Percentiles rank a stretch among this genome's conserved stretches.
phyloP scores from a whole-genome alignment of 2,888 invertebrate species.

The Leptinotarsa peninsularis region DNA sequence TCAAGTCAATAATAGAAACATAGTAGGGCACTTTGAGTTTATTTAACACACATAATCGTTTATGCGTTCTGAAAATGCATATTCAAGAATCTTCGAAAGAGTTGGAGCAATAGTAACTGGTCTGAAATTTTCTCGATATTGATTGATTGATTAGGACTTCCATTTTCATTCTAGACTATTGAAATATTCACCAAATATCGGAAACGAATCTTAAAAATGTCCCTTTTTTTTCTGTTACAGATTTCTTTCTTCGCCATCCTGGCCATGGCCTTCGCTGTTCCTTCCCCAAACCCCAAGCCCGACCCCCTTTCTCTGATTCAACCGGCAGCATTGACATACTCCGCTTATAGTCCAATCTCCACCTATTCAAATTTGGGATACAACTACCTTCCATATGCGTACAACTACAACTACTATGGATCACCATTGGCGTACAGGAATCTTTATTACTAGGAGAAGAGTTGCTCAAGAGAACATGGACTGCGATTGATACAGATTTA shows the following conservation, averaged over 20 bases:
- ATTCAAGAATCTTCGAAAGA: no score
- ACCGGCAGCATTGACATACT: conserved; percentile 24
- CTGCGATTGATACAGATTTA: conserved; percentile 42
- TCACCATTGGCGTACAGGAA: conserved; percentile 49
- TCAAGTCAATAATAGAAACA: no score
- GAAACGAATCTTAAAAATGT: no score
- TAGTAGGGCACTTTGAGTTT: no score
- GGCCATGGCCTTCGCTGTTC: conserved; percentile 71
- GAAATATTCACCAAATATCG: no score
- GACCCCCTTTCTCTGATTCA: conserved; percentile 38
- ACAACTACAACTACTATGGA: conserved; percentile 44
- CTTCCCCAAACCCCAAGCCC: conserved; percentile 67
- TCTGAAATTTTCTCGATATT: no score
- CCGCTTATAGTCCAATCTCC: conserved; percentile 37
- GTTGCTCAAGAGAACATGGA: conserved; percentile 32
- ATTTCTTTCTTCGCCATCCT: conserved; percentile 70
- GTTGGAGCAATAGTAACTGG: no score
- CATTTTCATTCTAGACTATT: no score
- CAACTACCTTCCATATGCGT: conserved; percentile 43
- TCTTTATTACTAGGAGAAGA: conserved; percentile 39
- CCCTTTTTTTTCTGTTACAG: conserved; percentile 60
- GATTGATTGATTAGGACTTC: no score
- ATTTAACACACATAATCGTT: no score
- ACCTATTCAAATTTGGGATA: conserved; percentile 38
- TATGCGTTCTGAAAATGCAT: no score